Base-by-base conservation (phyloP, 1,140 invertebrate genomes). In the Heliconius hewitsoni region DNA sequence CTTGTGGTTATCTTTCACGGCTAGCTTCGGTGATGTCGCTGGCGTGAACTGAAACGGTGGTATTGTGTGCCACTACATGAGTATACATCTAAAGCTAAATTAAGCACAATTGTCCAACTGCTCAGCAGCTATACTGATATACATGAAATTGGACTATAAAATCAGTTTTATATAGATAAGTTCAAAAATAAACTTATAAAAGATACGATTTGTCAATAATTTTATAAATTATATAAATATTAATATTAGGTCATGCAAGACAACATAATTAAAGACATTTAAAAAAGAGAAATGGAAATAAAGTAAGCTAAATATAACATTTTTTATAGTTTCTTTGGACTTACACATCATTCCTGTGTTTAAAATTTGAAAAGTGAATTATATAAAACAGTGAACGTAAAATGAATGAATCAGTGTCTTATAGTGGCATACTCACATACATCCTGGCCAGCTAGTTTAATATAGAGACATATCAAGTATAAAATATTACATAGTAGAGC, bases 1-100 rank as follows among this genome's bases (percentile, higher is more conserved):
- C 87, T 97, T 98, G 90, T 97, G 96, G 89, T 97, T 97, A 90
- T 96, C 95, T 85, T 95, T 95, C 74, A 95, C 92, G 4, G 92
- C 90, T 55, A 95, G 88, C 87, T 94, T 94, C 77, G 89, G 87
- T 57, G 88, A 84, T 34, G 86, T 82, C 60, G 86, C 89, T 50
- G 88, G 86, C 73, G 89, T 80, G 76, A 90, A 94, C 91, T 92
- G 92, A 89, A 91, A 92, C 77, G 84, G 85, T 77, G 83, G 82
- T 83, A 85, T 79, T 82, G 74, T 81, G 85, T 88, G 85, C 90
- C 85, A 84, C 88, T 87, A 87, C 83, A 84, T 93, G 85, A 88
- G 78, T 84, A 84, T 72, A 77, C 72, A 76, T 77, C 77, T 78
- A 77, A 77, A n/a, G 50, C 76, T 71, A 77, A 42, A 70, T 75